Evolutionary conservation across 2,888 invertebrate species (phyloP).

Genomic region (Platycheirus rosarum): DNA sequence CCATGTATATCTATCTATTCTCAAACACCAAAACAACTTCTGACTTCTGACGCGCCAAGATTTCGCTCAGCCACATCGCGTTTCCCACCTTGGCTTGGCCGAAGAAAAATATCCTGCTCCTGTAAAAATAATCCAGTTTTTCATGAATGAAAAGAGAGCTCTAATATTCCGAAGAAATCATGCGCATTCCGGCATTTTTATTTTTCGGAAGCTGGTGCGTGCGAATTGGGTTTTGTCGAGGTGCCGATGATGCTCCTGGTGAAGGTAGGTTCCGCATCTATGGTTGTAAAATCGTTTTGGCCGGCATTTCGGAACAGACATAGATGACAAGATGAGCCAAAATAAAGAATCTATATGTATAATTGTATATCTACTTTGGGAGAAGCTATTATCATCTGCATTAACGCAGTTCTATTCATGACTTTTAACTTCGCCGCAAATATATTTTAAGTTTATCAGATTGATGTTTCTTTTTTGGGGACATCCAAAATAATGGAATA

Average conservation of each 20-base stretch:
- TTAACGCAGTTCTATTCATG: neutral
- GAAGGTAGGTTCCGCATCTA: neutral
- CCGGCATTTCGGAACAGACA: conserved; percentile 2
- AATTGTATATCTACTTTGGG: neutral
- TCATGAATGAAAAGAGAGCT: conserved; percentile 5
- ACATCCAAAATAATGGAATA: no score
- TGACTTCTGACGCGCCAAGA: conserved; percentile 29
- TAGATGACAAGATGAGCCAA: neutral
- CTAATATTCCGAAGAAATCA: neutral
- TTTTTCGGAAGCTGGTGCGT: neutral
- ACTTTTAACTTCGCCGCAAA: neutral
- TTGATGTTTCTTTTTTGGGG: neutral
- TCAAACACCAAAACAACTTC: neutral
- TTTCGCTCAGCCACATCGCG: conserved; percentile 44
- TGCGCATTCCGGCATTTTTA: neutral
- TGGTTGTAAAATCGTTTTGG: neutral
- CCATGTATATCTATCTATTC: no score
- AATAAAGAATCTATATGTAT: neutral
- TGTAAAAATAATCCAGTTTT: neutral
- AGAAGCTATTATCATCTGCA: neutral
- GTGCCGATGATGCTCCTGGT: neutral
- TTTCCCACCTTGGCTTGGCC: neutral
- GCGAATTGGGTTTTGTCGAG: neutral
- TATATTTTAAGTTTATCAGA: neutral
- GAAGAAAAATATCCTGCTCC: neutral